Evolutionary conservation across 2,113 vertebrate species (phyloP), one percentile per base, ranked within the genome.

Genomic region (Raja brachyura): DNA sequence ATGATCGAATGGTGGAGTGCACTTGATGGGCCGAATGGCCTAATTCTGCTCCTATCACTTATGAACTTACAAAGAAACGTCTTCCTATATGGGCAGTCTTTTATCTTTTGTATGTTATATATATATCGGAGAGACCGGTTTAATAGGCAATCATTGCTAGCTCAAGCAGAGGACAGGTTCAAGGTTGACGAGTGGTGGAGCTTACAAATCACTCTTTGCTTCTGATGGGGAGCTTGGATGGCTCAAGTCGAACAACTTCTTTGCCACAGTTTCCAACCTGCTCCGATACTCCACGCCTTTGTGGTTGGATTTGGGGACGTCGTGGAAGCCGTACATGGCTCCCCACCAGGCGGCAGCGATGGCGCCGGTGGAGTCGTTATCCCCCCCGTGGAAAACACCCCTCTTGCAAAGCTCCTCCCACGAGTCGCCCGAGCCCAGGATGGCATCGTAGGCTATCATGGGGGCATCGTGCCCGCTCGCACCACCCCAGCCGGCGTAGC

Each of bases 331-430:
- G 0, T 97, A 93, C 86, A 97, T 94, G 28, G 95, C 95, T 0
- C 97, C 97, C 97, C 97, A 98, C 97, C 97, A 98, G 93, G 96
- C 94, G 39, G 94, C 96, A 0, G 96, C 97, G 0, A 98, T 97
- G 93, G 93, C 54, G 0, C 95, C 97, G 0, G 97, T 97, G 22
- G 97, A 97, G 93, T 98, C 97, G 0, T 96, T 98, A 95, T 98
- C 97, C 0, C 97, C 97, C 0, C 96, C 96, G 0, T 98, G 97
- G 95, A 98, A 97, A 94, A 97, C 97, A 28, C 95, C 96, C 0
- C 96, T 94, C 93, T 96, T 90, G 61, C 97, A 96, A 28, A 98
- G 96, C 94, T 97, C 96, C 0, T 93, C 86, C 97, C 97, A 98
- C 28, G 96, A 97, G 88, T 94, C 94, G 0, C 96, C 96, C 0